phyloP scores from a whole-genome alignment of 1,140 invertebrate species.

The Lethocerus indicus region DNA sequence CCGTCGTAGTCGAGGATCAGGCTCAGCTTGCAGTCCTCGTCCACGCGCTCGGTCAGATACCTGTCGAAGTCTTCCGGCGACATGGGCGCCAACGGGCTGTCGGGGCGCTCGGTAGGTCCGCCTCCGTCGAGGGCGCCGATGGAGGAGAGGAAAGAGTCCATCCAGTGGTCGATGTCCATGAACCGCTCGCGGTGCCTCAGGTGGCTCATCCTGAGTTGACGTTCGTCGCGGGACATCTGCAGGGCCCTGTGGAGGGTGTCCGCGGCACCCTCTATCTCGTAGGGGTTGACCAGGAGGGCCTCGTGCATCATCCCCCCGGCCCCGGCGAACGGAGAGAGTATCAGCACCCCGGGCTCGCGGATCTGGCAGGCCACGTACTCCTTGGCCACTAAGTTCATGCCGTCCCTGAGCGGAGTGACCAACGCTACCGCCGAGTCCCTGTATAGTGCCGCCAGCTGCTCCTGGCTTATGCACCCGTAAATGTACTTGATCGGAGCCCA shows the following conservation, averaged over 20 bases:
- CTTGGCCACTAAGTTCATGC: constrained; percentile 88
- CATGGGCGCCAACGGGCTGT: constrained; percentile 68
- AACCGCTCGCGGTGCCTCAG: constrained; percentile 59
- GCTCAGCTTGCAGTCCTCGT: constrained; percentile 66
- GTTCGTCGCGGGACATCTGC: constrained; percentile 78
- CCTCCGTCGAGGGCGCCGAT: constrained; percentile 59
- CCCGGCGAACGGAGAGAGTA: constrained; percentile 79
- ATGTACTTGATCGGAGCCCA: constrained; percentile 86
- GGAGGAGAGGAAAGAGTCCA: constrained; percentile 69
- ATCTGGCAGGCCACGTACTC: constrained; percentile 88
- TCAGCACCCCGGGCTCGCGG: constrained; percentile 67
- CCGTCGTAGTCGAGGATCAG: constrained; percentile 79
- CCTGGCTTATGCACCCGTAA: constrained; percentile 73
- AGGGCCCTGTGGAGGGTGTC: constrained; percentile 70
- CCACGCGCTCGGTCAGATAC: constrained; percentile 71
- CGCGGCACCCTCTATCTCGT: constrained; percentile 73
- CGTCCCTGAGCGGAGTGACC: constrained; percentile 73
- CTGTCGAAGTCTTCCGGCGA: constrained; percentile 77
- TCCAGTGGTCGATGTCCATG: constrained; percentile 79
- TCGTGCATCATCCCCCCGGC: constrained; percentile 86
- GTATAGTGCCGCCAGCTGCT: constrained; percentile 70
- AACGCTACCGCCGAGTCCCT: constrained; percentile 69
- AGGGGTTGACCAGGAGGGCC: constrained; percentile 75
- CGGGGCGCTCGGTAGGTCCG: constrained; percentile 59
- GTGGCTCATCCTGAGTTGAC: constrained; percentile 71